Percentiles rank a stretch among this genome's conserved stretches.
These are phyloP conservation scores for Miniopterus natalensis DNA, from an alignment of 2,113 vertebrate genomes.

Conservation along the genomic window DNA sequence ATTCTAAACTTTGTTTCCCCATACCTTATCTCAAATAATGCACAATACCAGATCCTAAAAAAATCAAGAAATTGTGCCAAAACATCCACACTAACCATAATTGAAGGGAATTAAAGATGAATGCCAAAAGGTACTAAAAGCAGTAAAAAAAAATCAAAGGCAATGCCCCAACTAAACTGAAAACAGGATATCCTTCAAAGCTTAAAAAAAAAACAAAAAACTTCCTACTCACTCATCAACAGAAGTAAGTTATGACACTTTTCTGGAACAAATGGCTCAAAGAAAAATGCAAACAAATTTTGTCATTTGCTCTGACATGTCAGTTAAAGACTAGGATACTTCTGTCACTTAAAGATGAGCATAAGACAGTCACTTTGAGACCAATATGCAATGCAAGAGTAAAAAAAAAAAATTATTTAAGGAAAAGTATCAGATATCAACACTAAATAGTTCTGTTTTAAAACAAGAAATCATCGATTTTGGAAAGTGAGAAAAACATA, in stretches of 20 bases:
- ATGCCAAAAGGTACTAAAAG: constrained; percentile 58
- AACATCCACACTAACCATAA: constrained; percentile 3
- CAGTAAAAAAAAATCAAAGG: constrained; percentile 63
- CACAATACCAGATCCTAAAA: constrained; percentile 32
- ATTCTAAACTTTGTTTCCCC: constrained; percentile 33
- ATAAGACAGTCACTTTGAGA: constrained; percentile 21
- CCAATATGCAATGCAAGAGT: neutral
- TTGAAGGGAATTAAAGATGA: constrained; percentile 47
- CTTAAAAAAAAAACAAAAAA: neutral
- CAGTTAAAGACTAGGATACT: constrained; percentile 35
- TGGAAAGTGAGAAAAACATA: constrained; percentile 27
- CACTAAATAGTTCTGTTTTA: constrained; percentile 41
- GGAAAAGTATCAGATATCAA: constrained; percentile 5
- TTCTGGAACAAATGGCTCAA: constrained; percentile 65
- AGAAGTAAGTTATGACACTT: constrained; percentile 52
- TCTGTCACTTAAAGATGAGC: neutral
- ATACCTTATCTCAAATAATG: constrained; percentile 39
- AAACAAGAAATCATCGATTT: constrained; percentile 62
- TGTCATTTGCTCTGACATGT: constrained; percentile 61
- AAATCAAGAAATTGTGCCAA: constrained; percentile 51
- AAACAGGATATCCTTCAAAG: constrained; percentile 71
- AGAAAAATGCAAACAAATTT: constrained; percentile 48
- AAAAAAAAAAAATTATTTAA: constrained; percentile 50
- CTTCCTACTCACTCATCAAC: constrained; percentile 54
- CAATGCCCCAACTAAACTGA: constrained; percentile 50